Evolutionary conservation across 2,113 vertebrate species (phyloP), one percentile per base, ranked within the genome.

Genomic region (Zapus hudsonius): DNA sequence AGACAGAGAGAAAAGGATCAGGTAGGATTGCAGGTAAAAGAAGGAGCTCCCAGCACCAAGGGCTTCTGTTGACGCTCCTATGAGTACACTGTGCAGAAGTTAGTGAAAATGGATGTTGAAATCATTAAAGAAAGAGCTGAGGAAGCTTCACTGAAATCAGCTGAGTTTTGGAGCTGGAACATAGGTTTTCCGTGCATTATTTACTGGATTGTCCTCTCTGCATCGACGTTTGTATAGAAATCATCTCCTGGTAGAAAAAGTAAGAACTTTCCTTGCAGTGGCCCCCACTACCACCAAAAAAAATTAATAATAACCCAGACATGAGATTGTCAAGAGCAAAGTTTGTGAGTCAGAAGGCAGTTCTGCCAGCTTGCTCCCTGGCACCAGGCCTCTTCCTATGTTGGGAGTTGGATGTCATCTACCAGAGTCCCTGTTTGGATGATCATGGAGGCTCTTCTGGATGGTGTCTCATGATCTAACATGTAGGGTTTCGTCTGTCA

Each of bases 41-140:
- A 80, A 94, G 94, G 82, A 47, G 57, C 94, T 94, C 90, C 70
- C 81, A 84, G 76, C 69, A 0, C 0, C 23, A 19, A 92, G 55
- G 89, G 83, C 95, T 97, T 90, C 97, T 96, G 96, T 96, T 96
- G 91, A 61, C 47, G n/a, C 47, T 91, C 95, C 93, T 95, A 89
- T 73, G 94, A 95, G 96, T 94, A 80, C 89, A 55, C 19, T 95
- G 59, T 92, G 44, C 79, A 94, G 87, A 81, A 95, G n/a, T 94
- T 89, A 95, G 87, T 96, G 95, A 97, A 95, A 96, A 82, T 95
- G 94, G 81, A 96, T 97, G 96, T 93, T 97, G 95, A 97, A 97
- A 89, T 90, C 91, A 97, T 97, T 92, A 97, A 80, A 94, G 91
- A 95, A 87, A 89, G 44, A 96, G 96, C 91, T 92, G 95, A 97